Percentiles rank a stretch among this genome's conserved stretches.
These are phyloP conservation scores for Platichthys stellatus DNA, from an alignment of 2,113 vertebrate genomes.

Conservation along the genomic window DNA sequence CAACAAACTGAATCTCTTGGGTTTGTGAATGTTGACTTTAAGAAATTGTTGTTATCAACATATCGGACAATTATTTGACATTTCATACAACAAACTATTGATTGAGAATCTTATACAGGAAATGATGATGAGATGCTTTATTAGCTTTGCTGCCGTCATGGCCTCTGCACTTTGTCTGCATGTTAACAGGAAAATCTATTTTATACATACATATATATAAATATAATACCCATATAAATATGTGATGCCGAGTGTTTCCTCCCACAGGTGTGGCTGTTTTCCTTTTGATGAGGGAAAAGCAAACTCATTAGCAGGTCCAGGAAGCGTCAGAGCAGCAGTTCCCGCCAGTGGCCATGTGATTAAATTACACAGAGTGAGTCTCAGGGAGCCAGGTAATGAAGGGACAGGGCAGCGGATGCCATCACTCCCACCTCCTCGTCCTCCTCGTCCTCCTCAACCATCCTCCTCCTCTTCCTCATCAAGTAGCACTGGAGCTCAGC, in stretches of 20 bases:
- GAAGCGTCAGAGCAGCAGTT: conserved; percentile 60
- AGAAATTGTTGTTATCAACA: neutral
- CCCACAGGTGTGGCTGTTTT: conserved; percentile 62
- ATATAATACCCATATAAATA: neutral
- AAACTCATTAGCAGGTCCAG: conserved; percentile 70
- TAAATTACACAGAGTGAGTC: conserved; percentile 59
- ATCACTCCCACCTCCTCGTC: conserved; percentile 33
- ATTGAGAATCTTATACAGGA: neutral
- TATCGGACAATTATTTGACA: neutral
- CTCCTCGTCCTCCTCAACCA: neutral
- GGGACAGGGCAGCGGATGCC: conserved; percentile 57
- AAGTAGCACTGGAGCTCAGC: conserved; percentile 60
- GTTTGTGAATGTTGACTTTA: neutral
- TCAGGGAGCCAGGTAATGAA: conserved; percentile 57
- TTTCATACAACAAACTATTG: neutral
- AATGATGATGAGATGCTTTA: too few species aligned
- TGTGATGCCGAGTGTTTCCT: conserved; percentile 32
- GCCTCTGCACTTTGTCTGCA: neutral
- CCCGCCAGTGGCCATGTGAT: conserved; percentile 64
- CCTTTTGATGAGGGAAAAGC: conserved; percentile 67
- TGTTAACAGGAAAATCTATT: neutral
- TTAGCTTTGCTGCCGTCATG: neutral
- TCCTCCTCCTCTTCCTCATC: conserved; percentile 35
- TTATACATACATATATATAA: neutral
- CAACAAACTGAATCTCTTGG: too few species aligned